Conservation (phyloP, 2,888 invertebrate genomes). For the Hermaeophaga mercurialis region DNA sequence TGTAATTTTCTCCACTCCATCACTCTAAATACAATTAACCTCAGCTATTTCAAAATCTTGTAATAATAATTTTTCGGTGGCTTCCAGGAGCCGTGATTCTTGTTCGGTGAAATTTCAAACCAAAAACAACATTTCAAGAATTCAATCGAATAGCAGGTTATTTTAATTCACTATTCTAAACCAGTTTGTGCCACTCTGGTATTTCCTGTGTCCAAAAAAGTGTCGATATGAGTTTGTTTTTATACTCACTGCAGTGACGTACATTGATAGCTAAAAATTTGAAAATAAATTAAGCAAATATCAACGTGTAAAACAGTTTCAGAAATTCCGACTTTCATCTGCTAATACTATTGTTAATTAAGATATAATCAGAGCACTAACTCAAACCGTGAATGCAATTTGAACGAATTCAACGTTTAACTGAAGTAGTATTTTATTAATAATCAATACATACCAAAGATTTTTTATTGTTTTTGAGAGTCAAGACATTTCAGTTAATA, state of each 20-base stretch:
- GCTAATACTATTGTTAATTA: too few species aligned
- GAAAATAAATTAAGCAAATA: too few species aligned
- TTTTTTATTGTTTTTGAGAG: too few species aligned
- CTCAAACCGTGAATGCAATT: too few species aligned
- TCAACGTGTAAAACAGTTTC: too few species aligned
- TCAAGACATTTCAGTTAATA: too few species aligned
- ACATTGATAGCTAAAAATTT: too few species aligned
- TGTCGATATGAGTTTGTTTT: not conserved
- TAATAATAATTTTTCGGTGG: not conserved
- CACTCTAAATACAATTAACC: not conserved
- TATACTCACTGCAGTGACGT: not conserved
- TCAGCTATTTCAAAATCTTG: not conserved
- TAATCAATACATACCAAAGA: too few species aligned
- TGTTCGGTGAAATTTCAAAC: not conserved
- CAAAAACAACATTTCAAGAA: not conserved
- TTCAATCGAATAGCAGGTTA: not conserved
- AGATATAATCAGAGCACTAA: too few species aligned
- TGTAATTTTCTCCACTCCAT: not conserved
- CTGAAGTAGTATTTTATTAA: too few species aligned
- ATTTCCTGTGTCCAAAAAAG: conserved; percentile 1
- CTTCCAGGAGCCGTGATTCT: not conserved
- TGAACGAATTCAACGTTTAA: too few species aligned
- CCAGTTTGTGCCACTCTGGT: not conserved
- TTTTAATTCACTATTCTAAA: not conserved
- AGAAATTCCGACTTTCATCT: too few species aligned